A percentile compares a stretch with the other conserved stretches of the same genome.
These are phyloP conservation scores for Tor tambroides DNA, from an alignment of 2,113 vertebrate species.

Conservation along the genomic window DNA sequence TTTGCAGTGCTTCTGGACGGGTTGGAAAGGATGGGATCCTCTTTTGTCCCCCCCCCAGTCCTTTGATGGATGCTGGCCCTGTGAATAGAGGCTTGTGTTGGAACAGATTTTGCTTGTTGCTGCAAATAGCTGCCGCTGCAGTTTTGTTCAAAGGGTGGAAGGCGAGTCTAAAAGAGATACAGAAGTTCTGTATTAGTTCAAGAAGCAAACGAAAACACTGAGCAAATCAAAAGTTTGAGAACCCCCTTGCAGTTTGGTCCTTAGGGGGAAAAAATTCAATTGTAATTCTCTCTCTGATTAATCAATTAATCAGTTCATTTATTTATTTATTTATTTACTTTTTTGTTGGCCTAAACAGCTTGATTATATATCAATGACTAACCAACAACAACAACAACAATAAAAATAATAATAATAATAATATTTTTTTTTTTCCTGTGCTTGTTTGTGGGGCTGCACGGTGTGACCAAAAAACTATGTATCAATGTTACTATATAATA, in stretches of 20 bases:
- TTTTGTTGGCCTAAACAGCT: no score
- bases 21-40: constrained; percentile 28
- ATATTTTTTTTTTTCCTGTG: no score
- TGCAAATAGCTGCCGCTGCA: constrained; percentile 38
- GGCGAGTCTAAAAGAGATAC: constrained; percentile 2
- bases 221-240: background rate
- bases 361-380: no score
- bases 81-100: constrained; percentile 52
- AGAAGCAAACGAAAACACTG: background rate
- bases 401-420: no score
- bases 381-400: no score
- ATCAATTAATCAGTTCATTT: no score
- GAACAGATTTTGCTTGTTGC: constrained; percentile 32
- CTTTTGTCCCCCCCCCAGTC: constrained; percentile 41
- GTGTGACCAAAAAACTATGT: no score
- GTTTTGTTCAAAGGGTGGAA: constrained; percentile 13
- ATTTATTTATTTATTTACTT: no score
- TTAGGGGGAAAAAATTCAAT: background rate
- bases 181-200: constrained; percentile 1
- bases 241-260: background rate
- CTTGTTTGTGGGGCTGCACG: no score
- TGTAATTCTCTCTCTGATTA: background rate
- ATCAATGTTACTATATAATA: no score
- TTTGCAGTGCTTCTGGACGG: constrained; percentile 53
- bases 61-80: constrained; percentile 54